Percentiles rank a stretch among this genome's conserved stretches.
Evolutionary conservation across 2,113 vertebrate species (phyloP).

Genomic region (Callospermophilus lateralis): DNA sequence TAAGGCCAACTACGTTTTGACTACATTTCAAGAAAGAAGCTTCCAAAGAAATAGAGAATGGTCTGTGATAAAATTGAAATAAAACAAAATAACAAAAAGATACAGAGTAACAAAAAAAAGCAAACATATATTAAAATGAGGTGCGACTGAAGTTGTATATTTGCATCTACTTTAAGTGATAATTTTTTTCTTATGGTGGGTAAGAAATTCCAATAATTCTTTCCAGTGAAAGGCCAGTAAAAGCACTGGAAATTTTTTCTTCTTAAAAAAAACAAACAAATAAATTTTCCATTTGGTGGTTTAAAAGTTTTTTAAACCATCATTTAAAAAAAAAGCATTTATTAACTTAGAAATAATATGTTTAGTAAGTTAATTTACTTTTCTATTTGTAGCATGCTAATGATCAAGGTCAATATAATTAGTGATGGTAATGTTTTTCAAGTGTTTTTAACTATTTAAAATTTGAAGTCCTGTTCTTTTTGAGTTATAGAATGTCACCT

Average conservation of each 20-base stretch:
- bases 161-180: background rate
- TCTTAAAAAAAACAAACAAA: background rate
- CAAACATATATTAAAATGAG: background rate
- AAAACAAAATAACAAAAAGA: background rate
- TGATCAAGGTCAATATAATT: background rate
- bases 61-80: background rate
- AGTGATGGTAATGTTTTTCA: conserved; percentile 2
- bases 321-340: background rate
- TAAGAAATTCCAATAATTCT: background rate
- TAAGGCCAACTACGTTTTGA: background rate
- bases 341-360: conserved; percentile 15
- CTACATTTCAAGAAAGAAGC: background rate
- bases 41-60: background rate
- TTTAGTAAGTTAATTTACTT: background rate
- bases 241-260: background rate
- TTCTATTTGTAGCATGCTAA: background rate
- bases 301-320: background rate
- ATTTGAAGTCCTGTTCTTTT: background rate
- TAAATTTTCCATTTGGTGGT: background rate
- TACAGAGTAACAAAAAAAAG: no score
- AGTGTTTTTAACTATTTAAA: conserved; percentile 5
- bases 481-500: background rate
- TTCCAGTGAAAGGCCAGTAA: background rate
- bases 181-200: background rate
- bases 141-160: background rate